These are phyloP conservation scores for Deroplatys truncata DNA, from an alignment of 2,888 invertebrate species.

Conservation along the genomic window DNA sequence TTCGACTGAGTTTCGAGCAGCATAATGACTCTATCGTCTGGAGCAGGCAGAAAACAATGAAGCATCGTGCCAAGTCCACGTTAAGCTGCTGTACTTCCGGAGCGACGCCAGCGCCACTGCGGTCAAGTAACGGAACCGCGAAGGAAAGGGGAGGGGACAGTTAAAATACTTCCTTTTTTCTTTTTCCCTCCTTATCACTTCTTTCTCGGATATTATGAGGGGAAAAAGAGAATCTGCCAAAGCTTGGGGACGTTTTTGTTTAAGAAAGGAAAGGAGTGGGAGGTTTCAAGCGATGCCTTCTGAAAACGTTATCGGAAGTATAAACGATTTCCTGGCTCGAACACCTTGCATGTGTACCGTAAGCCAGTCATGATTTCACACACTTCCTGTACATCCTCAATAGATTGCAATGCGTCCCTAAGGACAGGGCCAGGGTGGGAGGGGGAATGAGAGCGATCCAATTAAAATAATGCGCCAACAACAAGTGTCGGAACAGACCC, in stretches of 20 bases:
- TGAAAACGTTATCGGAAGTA: constrained; percentile 1
- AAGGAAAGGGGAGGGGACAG: neutral
- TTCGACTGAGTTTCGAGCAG: constrained; percentile 1
- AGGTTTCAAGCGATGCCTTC: neutral
- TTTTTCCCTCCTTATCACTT: constrained; percentile 10
- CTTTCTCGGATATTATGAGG: neutral
- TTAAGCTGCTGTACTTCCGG: constrained; percentile 21
- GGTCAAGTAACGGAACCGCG: constrained; percentile 25
- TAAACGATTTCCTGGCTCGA: constrained; percentile 4
- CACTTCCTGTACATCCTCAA: constrained; percentile 6
- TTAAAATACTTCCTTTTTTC: constrained; percentile 20
- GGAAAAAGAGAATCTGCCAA: neutral
- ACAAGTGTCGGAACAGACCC: constrained; percentile 29
- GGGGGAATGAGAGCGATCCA: constrained; percentile 25
- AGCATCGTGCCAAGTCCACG: constrained; percentile 25
- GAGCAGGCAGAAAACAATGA: constrained; percentile 18
- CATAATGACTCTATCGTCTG: neutral
- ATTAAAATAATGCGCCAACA: constrained; percentile 34
- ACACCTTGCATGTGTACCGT: neutral
- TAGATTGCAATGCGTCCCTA: constrained; percentile 27
- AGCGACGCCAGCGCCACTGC: constrained; percentile 25
- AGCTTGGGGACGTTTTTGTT: neutral
- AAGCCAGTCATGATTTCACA: neutral
- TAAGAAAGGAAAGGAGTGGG: neutral
- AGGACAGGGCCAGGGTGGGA: neutral